Conservation (phyloP, 2,113 vertebrate species). For the Sylvietta virens region DNA sequence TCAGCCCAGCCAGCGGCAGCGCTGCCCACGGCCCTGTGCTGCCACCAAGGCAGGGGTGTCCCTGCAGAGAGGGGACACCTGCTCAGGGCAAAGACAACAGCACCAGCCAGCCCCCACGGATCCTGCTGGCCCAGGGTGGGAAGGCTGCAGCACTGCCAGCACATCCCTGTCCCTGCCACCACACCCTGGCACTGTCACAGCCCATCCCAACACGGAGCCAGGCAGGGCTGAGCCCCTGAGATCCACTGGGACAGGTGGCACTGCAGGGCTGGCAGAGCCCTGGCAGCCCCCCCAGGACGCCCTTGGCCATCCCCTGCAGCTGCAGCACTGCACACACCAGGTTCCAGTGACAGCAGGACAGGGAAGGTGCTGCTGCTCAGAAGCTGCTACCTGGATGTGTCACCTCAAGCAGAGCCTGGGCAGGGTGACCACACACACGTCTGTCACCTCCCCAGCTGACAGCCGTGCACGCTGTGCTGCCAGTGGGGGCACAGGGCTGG, state of each 20-base stretch:
- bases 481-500: background rate
- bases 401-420: background rate
- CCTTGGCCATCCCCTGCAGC: background rate
- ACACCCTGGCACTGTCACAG: background rate
- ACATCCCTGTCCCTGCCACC: background rate
- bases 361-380: background rate
- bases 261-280: background rate
- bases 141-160: background rate
- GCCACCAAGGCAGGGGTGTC: background rate
- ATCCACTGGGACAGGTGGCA: background rate
- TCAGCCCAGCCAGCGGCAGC: background rate
- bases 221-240: accelerated
- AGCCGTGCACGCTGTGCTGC: accelerated
- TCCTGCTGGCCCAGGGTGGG: background rate
- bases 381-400: background rate
- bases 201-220: background rate
- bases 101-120: accelerated
- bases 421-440: accelerated
- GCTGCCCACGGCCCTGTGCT: background rate
- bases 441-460: background rate
- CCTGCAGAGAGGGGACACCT: background rate
- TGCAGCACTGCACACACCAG: accelerated
- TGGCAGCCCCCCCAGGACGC: background rate
- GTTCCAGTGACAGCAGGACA: accelerated
- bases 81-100: accelerated